Evolutionary conservation across 2,113 vertebrate species (phyloP).

Genomic region (Orcinus orca): DNA sequence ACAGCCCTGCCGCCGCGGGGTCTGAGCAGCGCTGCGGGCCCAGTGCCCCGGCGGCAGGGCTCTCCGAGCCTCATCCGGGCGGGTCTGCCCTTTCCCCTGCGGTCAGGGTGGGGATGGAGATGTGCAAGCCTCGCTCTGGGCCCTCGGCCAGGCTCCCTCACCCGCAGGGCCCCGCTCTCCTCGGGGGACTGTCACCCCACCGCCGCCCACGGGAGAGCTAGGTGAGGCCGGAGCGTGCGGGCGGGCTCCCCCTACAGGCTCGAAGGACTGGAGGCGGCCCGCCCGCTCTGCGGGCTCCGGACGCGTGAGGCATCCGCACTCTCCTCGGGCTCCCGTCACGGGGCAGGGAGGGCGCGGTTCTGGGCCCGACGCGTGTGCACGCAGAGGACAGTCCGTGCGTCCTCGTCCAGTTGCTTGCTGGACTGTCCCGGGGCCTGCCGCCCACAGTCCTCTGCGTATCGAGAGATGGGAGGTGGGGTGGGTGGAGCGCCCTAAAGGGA

Average conservation of each 20-base stretch:
- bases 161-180: background rate
- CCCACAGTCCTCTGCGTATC: background rate
- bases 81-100: background rate
- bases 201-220: background rate
- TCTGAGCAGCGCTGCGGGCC: background rate
- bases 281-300: background rate
- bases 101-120: background rate
- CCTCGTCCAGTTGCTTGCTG: background rate
- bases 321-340: background rate
- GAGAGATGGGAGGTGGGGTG: background rate
- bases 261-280: background rate
- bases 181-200: background rate
- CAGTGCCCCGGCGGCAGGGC: fast-evolving
- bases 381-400: fast-evolving
- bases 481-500: background rate
- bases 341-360: fast-evolving
- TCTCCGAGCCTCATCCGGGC: background rate
- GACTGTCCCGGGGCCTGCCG: background rate
- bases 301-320: background rate
- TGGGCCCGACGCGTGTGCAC: background rate
- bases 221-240: background rate
- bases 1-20: background rate
- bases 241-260: background rate
- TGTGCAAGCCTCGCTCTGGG: too few relatives aligned
- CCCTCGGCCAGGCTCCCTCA: background rate